Conservation (phyloP, 1,140 invertebrate genomes). For the Glossosoma conforme region DNA sequence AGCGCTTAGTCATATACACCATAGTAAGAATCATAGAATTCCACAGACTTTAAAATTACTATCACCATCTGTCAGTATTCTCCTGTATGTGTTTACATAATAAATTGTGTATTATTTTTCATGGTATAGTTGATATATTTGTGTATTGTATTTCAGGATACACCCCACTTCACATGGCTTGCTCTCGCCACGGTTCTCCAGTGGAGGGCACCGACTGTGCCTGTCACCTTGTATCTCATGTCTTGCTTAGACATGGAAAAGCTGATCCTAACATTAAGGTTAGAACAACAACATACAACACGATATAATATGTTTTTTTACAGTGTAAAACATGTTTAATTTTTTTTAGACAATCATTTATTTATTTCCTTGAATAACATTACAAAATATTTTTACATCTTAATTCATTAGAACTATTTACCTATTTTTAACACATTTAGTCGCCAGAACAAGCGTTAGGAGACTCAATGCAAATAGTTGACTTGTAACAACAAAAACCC, state of each 20-base stretch:
- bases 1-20: too few relatives aligned
- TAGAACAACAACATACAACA: background rate
- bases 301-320: background rate
- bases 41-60: too few relatives aligned
- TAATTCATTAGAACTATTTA: background rate
- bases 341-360: background rate
- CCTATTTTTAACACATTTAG: background rate
- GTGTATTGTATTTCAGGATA: constrained; percentile 17
- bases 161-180: constrained; percentile 21
- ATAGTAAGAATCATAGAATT: too few relatives aligned
- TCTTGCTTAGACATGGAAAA: constrained; percentile 20
- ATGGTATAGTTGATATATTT: background rate
- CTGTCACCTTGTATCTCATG: constrained; percentile 8
- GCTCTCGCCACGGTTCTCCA: background rate
- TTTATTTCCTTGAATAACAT: background rate
- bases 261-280: constrained; percentile 25
- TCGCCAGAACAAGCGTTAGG: background rate
- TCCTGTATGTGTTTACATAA: too few relatives aligned
- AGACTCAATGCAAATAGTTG: background rate
- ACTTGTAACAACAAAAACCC: too few relatives aligned
- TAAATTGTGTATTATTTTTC: background rate
- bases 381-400: background rate
- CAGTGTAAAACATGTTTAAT: background rate
- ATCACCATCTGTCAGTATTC: too few relatives aligned
- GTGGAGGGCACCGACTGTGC: background rate